phyloP scores from a whole-genome alignment of 1,140 invertebrate genomes.

The Drosophila tropicalis region DNA sequence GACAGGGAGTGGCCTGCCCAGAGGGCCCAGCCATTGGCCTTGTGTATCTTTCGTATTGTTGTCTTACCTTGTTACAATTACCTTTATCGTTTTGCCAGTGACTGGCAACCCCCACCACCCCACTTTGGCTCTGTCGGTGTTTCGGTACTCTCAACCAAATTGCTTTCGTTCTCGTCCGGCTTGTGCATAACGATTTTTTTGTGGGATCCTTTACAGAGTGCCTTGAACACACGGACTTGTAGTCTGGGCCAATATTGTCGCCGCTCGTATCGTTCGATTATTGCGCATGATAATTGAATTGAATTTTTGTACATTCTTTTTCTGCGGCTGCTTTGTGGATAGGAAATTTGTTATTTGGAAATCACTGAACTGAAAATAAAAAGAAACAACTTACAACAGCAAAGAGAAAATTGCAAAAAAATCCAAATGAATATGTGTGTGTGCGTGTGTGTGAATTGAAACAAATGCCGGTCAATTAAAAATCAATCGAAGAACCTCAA shows the following conservation, averaged over 20 bases:
- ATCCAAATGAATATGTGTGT: constrained; percentile 30
- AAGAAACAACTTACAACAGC: not conserved
- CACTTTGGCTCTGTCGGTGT: too few species aligned
- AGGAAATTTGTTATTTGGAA: constrained; percentile 73
- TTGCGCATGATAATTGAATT: constrained; percentile 69
- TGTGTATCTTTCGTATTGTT: constrained; percentile 41
- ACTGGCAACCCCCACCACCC: not conserved
- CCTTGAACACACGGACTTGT: constrained; percentile 10
- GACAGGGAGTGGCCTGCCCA: constrained; percentile 19
- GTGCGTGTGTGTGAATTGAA: constrained; percentile 41
- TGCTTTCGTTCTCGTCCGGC: constrained; percentile 48
- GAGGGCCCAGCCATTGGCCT: constrained; percentile 56
- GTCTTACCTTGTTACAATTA: constrained; percentile 75
- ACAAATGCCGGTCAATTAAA: constrained; percentile 27
- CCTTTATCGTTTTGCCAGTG: constrained; percentile 37
- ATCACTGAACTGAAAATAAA: constrained; percentile 56
- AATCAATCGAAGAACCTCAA: constrained; percentile 20
- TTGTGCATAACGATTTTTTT: not conserved
- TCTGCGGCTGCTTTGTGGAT: constrained; percentile 41
- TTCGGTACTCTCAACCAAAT: constrained; percentile 39
- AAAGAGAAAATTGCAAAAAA: constrained; percentile 44
- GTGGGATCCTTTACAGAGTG: constrained; percentile 14
- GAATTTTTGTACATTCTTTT: constrained; percentile 32
- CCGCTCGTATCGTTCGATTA: constrained; percentile 36
- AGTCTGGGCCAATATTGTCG: constrained; percentile 9